Base-by-base conservation (phyloP, 1,140 invertebrate genomes). In the Planococcus citri region DNA sequence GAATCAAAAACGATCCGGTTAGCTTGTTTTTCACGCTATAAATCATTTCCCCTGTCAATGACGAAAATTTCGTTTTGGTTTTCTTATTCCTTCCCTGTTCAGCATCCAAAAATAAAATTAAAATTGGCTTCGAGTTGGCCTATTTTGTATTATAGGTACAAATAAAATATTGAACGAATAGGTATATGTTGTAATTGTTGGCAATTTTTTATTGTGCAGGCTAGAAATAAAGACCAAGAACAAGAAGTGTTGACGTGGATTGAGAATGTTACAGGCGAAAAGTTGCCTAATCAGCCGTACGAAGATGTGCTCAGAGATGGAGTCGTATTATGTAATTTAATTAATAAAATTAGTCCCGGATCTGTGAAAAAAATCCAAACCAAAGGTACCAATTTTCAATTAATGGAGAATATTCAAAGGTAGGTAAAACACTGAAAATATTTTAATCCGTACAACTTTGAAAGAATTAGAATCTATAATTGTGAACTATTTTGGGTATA, bases 381-480 rank as follows among this genome's bases (percentile, higher is more conserved):
- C 58, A 93, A 90, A 75, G 95, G 95, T 74, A 95, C 94, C 25
- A 96, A 96, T 74, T 99, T 99, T 80, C 95, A 97, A 74, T 83
- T 98, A 73, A 98, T 98, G 95, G 95, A 99, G 80, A 99, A 99
- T 78, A 90, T 98, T 75, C 92, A 95, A 78, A 87, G 91, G 86
- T 85, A 76, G 33, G 21, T 27, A 64, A 60, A 4, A 9, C 21
- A 9, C 4, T 60, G 57, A 20, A 9, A 9, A 6, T 60, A 22
- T 60, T n/a, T 22, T n/a, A n/a, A n/a, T n/a, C n/a, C n/a, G n/a
- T n/a, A n/a, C n/a, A 41, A 41, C n/a, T 9, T 10, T 10, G 37
- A 41, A 41, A 10, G 9, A 41, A 41, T 41, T 41, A 41, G n/a
- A 41, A 10, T 41, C 25, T 20, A 27, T 27, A 27, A 10, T 67